Percentiles rank a stretch among this genome's conserved stretches.
Evolutionary conservation across 2,888 invertebrate species (phyloP).

Genomic region (Pristionchus arcanus): DNA sequence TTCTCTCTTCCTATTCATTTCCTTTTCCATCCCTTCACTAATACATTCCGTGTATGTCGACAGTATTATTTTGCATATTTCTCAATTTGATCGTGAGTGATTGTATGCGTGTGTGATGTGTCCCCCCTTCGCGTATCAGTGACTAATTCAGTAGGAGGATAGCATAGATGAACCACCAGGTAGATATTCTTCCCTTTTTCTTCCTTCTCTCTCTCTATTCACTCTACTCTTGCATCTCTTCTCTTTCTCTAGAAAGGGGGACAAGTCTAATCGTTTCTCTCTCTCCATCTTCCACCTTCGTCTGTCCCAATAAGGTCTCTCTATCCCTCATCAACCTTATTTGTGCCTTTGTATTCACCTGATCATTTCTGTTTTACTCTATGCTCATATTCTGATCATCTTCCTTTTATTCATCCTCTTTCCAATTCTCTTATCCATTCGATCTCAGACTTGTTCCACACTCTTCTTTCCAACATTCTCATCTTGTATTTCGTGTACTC

Average conservation of each 20-base stretch:
- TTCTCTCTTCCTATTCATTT: slow-evolving; percentile 39
- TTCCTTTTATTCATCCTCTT: neutral
- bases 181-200: neutral
- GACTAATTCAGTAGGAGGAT: slow-evolving; percentile 18
- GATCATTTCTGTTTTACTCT: neutral
- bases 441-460: neutral
- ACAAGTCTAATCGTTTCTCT: slow-evolving; percentile 46
- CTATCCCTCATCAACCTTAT: slow-evolving; percentile 9
- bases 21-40: slow-evolving; percentile 18
- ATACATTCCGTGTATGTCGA: neutral
- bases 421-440: neutral
- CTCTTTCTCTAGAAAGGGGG: slow-evolving; percentile 31
- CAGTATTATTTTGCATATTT: slow-evolving; percentile 6
- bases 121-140: neutral
- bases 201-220: slow-evolving; percentile 37
- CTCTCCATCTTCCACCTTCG: neutral
- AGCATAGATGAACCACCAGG: neutral
- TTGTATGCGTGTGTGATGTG: slow-evolving; percentile 12
- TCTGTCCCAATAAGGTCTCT: slow-evolving; percentile 25
- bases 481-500: slow-evolving; percentile 8
- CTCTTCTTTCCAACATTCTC: slow-evolving; percentile 18
- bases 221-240: slow-evolving; percentile 28
- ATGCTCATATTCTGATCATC: neutral
- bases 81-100: neutral
- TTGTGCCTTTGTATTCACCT: neutral